Percentiles rank a stretch among this genome's conserved stretches.
Evolutionary conservation across 1,140 invertebrate genomes (phyloP).

Genomic region (Caenorhabditis inopinata): DNA sequence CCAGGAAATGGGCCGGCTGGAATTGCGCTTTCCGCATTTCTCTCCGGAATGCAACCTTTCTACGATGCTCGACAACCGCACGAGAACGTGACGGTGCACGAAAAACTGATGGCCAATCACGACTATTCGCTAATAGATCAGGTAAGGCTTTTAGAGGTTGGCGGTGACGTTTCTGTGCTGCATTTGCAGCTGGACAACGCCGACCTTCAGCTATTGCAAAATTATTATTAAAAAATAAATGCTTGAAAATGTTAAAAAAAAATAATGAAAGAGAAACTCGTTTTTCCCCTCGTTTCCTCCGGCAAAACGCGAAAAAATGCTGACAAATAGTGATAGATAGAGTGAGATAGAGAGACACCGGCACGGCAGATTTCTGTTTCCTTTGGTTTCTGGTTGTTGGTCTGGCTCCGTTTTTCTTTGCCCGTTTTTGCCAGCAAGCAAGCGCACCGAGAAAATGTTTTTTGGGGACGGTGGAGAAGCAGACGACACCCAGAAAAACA

Average conservation of each 20-base stretch:
- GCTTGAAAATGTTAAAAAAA: too few relatives aligned
- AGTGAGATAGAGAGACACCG: neutral
- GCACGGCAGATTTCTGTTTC: neutral
- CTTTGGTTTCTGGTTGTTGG: neutral
- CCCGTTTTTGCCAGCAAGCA: neutral
- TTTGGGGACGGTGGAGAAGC: too few relatives aligned
- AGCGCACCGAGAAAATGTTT: too few relatives aligned
- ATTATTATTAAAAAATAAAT: too few relatives aligned
- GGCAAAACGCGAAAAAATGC: neutral
- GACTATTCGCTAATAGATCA: slow-evolving; percentile 52
- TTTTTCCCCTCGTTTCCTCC: too few relatives aligned
- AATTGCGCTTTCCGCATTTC: slow-evolving; percentile 57
- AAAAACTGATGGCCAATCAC: slow-evolving; percentile 38
- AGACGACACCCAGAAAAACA: too few relatives aligned
- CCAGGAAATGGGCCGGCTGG: slow-evolving; percentile 62
- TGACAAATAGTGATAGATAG: neutral
- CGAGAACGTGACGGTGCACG: slow-evolving; percentile 52
- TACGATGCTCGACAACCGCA: slow-evolving; percentile 53
- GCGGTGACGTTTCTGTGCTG: too few relatives aligned
- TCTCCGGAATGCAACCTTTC: slow-evolving; percentile 59
- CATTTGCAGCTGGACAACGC: too few relatives aligned
- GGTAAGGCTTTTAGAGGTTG: slow-evolving; percentile 36
- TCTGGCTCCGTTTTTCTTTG: neutral
- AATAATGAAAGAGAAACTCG: too few relatives aligned
- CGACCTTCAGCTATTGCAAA: too few relatives aligned